These are phyloP conservation scores for Antennarius maculatus DNA, from an alignment of 2,797 vertebrate species.

Conservation along the genomic window DNA sequence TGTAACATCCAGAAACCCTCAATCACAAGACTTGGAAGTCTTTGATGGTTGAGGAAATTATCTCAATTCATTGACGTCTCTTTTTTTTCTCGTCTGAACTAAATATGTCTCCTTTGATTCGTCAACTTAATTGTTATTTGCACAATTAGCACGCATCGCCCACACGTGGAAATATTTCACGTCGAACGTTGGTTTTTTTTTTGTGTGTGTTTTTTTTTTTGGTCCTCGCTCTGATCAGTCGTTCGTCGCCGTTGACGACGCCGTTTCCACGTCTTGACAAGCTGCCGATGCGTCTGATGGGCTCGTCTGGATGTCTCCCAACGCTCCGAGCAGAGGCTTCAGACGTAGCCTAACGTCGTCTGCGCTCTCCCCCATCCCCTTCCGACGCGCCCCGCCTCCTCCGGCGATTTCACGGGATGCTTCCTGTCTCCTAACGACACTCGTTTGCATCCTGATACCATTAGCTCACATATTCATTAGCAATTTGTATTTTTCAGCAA, in stretches of 20 bases:
- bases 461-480: slow-evolving; percentile 57
- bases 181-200: background rate
- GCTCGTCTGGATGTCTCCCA: slow-evolving; percentile 50
- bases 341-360: slow-evolving; percentile 40
- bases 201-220: slow-evolving; percentile 38
- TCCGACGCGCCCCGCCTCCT: slow-evolving; percentile 40
- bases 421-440: slow-evolving; percentile 50
- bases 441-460: slow-evolving; percentile 63
- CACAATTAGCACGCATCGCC: slow-evolving; percentile 30
- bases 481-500: slow-evolving; percentile 43
- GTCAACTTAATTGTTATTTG: slow-evolving; percentile 41
- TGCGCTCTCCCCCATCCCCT: slow-evolving; percentile 32
- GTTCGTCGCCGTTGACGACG: slow-evolving; percentile 32
- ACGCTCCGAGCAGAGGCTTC: slow-evolving; percentile 45
- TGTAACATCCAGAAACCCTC: slow-evolving; percentile 7
- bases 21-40: background rate
- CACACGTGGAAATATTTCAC: background rate
- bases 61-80: background rate
- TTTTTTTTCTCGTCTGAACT: slow-evolving; percentile 8
- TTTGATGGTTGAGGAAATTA: slow-evolving; percentile 1
- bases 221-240: slow-evolving; percentile 43
- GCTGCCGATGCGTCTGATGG: slow-evolving; percentile 50
- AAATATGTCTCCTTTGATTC: slow-evolving; percentile 41
- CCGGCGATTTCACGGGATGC: slow-evolving; percentile 31
- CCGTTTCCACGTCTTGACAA: slow-evolving; percentile 41